phyloP scores from a whole-genome alignment of 2,113 vertebrate genomes.

The Aptenodytes forsteri region DNA sequence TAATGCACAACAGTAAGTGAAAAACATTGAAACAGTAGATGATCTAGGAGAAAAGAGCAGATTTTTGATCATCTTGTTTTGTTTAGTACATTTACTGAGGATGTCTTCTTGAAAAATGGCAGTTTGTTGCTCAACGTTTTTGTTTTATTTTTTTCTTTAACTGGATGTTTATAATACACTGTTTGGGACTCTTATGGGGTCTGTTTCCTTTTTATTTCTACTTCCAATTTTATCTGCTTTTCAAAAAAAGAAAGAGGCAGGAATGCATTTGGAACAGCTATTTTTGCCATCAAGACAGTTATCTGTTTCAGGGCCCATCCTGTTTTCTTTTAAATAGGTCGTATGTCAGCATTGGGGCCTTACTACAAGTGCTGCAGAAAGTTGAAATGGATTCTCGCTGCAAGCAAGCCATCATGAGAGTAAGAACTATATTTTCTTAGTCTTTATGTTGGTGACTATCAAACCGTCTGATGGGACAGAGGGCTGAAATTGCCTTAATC shows the following conservation, averaged over 20 bases:
- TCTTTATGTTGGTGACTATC: rapidly evolving
- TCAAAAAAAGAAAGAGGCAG: background rate
- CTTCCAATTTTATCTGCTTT: background rate
- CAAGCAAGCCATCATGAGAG: conserved; percentile 79
- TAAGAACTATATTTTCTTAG: conserved; percentile 44
- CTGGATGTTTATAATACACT: background rate
- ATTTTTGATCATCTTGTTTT: background rate
- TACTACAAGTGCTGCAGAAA: conserved; percentile 80
- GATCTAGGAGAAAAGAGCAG: background rate
- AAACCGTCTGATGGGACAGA: background rate
- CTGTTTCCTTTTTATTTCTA: background rate
- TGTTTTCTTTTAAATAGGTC: conserved; percentile 64
- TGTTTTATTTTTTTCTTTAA: background rate
- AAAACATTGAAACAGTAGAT: background rate
- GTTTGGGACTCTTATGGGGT: background rate
- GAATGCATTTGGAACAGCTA: background rate
- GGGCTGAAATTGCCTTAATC: background rate
- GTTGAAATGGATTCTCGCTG: conserved; percentile 82
- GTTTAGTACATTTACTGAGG: background rate
- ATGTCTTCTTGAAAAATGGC: background rate
- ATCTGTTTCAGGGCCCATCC: background rate
- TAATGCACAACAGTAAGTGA: conserved; percentile 52
- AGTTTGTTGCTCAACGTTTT: background rate
- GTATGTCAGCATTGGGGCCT: conserved; percentile 57
- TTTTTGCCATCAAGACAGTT: background rate